A percentile compares a stretch with the other conserved stretches of the same genome.
Evolutionary conservation across 2,888 invertebrate species (phyloP).

Genomic region (Andrena praecox): DNA sequence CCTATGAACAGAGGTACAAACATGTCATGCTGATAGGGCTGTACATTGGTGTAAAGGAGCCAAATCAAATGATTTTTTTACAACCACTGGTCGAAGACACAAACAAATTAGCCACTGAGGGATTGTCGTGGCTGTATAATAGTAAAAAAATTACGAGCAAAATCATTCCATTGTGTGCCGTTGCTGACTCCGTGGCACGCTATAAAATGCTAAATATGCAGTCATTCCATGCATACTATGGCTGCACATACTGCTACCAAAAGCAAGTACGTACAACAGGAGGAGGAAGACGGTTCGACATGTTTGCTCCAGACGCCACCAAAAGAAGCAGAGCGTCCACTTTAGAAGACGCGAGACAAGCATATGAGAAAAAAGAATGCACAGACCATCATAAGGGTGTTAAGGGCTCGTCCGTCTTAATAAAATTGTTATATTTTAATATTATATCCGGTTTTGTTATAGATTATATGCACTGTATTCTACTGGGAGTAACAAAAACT

Average conservation of each 20-base stretch:
- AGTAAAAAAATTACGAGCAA: conserved; percentile 26
- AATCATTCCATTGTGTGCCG: conserved; percentile 27
- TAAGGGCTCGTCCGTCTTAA: conserved; percentile 9
- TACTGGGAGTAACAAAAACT: conserved; percentile 24
- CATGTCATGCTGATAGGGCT: conserved; percentile 34
- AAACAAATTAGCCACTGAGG: conserved; percentile 24
- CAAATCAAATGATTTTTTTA: conserved; percentile 30
- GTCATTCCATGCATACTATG: conserved; percentile 32
- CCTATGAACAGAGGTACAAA: conserved; percentile 18
- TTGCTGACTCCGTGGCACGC: conserved; percentile 36
- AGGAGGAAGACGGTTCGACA: conserved; percentile 27
- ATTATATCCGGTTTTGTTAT: conserved; percentile 30
- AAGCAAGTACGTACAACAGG: conserved; percentile 14
- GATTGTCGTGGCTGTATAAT: conserved; percentile 18
- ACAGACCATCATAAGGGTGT: conserved; percentile 21
- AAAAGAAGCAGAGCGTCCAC: conserved; percentile 19
- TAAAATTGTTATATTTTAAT: conserved; percentile 22
- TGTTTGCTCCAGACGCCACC: conserved; percentile 6
- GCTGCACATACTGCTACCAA: conserved; percentile 26
- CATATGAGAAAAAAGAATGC: conserved; percentile 17
- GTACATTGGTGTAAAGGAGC: conserved; percentile 27
- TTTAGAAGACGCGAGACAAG: not conserved
- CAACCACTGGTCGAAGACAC: conserved; percentile 26
- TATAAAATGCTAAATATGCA: conserved; percentile 36
- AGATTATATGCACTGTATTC: conserved; percentile 28